Evolutionary conservation across 1,140 invertebrate species (phyloP).

Genomic region (Halictus rubicundus): DNA sequence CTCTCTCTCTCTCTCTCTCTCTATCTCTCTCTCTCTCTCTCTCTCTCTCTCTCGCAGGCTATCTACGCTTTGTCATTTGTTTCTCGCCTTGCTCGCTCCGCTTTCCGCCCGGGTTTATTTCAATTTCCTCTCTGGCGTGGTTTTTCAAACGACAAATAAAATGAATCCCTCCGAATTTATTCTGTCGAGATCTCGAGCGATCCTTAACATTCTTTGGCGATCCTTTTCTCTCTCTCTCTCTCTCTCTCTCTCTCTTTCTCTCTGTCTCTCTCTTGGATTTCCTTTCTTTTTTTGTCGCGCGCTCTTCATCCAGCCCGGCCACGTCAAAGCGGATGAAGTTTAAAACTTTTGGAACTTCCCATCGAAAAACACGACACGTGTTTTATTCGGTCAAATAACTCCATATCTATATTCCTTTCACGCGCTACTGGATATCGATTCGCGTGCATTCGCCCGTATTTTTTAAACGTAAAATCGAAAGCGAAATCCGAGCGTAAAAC

Average conservation of each 20-base stretch:
- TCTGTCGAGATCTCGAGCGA: background rate
- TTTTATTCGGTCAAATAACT: background rate
- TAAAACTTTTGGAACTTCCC: background rate
- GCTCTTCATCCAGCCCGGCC: background rate
- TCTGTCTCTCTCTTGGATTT: background rate
- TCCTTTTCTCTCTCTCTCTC: background rate
- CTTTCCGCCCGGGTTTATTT: slow-evolving; percentile 32
- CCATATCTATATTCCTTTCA: slow-evolving; percentile 3
- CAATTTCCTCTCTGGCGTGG: slow-evolving; percentile 33
- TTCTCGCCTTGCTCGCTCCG: slow-evolving; percentile 20
- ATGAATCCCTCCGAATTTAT: background rate
- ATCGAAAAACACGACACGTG: background rate
- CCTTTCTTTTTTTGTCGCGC: too few species aligned
- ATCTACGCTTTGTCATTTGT: slow-evolving; percentile 24
- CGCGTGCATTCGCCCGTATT: background rate
- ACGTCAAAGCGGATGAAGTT: background rate
- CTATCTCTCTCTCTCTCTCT: too few species aligned
- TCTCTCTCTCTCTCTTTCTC: background rate
- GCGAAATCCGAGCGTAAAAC: background rate
- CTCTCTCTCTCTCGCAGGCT: too few species aligned
- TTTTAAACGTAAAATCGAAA: slow-evolving; percentile 14
- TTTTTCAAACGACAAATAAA: slow-evolving; percentile 31
- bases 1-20: too few species aligned
- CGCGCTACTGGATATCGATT: background rate
- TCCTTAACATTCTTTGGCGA: background rate